Percentiles rank a stretch among this genome's conserved stretches.
These are phyloP conservation scores for Sebastes cheni DNA, from an alignment of 2,797 vertebrate genomes.

Conservation along the genomic window DNA sequence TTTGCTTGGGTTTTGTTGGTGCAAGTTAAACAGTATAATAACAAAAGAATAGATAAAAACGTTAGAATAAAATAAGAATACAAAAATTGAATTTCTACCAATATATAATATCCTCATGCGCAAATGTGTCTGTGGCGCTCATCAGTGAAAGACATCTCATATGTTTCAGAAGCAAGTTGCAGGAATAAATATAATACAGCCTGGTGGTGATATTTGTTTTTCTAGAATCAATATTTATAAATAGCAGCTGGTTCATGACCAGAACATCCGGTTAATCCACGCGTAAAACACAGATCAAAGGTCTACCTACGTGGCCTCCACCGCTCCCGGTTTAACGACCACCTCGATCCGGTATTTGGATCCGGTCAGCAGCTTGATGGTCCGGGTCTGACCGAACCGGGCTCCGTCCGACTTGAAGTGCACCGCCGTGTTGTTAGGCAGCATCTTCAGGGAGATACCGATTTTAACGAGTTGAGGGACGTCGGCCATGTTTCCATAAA, in stretches of 20 bases:
- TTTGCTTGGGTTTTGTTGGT: too few species aligned
- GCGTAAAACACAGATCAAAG: not conserved
- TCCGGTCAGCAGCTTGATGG: slow-evolving; percentile 95
- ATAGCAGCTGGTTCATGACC: not conserved
- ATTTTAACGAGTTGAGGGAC: slow-evolving; percentile 90
- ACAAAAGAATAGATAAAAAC: too few species aligned
- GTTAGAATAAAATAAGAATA: too few species aligned
- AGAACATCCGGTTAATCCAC: not conserved
- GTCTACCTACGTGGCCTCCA: slow-evolving; percentile 90
- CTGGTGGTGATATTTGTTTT: not conserved
- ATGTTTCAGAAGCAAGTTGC: not conserved
- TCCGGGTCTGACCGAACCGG: slow-evolving; percentile 94
- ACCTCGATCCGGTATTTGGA: slow-evolving; percentile 94
- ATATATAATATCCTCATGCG: not conserved
- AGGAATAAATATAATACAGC: accelerated
- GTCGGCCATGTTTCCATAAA: slow-evolving; percentile 84
- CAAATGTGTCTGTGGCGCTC: not conserved
- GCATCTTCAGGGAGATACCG: slow-evolving; percentile 91
- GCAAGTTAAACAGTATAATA: too few species aligned
- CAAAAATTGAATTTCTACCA: too few species aligned
- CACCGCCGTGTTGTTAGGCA: slow-evolving; percentile 92
- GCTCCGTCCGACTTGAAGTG: slow-evolving; percentile 95
- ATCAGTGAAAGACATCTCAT: not conserved
- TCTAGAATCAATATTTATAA: not conserved
- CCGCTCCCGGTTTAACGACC: slow-evolving; percentile 89